These are phyloP conservation scores for Pheucticus melanocephalus DNA, from an alignment of 2,113 vertebrate species.

Conservation along the genomic window DNA sequence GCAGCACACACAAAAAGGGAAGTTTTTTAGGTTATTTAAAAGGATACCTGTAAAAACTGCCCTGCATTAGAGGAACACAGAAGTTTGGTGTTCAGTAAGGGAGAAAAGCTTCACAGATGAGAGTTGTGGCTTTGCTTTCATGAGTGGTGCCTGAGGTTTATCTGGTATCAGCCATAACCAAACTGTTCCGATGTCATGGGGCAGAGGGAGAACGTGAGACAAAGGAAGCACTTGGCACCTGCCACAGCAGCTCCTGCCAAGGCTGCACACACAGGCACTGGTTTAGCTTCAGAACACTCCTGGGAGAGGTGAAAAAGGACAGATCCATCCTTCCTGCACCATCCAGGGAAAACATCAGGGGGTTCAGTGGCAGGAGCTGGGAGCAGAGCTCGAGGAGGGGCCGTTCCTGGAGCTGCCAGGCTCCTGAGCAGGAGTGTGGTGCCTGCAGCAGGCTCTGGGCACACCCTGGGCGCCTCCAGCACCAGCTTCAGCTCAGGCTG, in stretches of 20 bases:
- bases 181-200: neutral
- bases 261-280: neutral
- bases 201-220: neutral
- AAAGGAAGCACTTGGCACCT: neutral
- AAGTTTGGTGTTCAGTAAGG: neutral
- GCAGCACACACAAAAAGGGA: neutral
- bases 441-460: neutral
- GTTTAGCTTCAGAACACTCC: neutral
- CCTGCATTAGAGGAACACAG: neutral
- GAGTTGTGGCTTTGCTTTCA: neutral
- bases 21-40: neutral
- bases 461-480: neutral
- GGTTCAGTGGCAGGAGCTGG: neutral
- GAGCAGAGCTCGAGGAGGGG: neutral
- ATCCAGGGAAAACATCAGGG: neutral
- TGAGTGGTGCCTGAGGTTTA: neutral
- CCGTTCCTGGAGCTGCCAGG: neutral
- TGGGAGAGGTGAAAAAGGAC: neutral
- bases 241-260: neutral
- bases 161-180: neutral
- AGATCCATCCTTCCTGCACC: neutral
- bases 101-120: neutral
- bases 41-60: neutral
- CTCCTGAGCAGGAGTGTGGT: neutral
- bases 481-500: neutral